phyloP scores from a whole-genome alignment of 1,140 invertebrate species.

The Tyrophagus putrescentiae region DNA sequence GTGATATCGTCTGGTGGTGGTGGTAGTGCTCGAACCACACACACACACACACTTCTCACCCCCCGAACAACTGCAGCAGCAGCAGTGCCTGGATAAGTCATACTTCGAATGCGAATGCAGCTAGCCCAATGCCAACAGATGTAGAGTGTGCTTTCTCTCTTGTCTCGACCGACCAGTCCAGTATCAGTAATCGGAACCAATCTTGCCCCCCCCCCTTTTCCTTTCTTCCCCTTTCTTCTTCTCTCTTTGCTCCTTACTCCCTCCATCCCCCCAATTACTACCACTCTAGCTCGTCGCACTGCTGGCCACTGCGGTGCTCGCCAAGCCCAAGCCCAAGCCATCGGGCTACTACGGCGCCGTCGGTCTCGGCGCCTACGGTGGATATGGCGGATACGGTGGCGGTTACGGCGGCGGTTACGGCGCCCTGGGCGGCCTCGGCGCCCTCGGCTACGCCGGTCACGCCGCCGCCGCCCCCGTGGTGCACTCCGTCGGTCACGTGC shows the following conservation, averaged over 20 bases:
- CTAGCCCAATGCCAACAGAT: no score
- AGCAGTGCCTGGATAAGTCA: no score
- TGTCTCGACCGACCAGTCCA: no score
- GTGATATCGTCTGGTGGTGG: no score
- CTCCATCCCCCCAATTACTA: no score
- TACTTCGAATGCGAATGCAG: no score
- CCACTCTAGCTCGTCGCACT: not conserved
- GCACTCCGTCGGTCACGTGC: not conserved
- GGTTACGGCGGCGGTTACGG: not conserved
- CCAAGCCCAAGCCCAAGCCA: not conserved
- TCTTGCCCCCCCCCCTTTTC: no score
- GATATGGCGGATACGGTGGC: not conserved
- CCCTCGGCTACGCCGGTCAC: not conserved
- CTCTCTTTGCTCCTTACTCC: not conserved
- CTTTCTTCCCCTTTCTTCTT: constrained; percentile 8
- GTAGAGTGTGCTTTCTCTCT: no score
- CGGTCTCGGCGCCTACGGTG: not conserved
- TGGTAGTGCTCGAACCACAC: no score
- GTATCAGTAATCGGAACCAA: no score
- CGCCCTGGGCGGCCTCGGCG: not conserved
- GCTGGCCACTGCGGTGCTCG: not conserved
- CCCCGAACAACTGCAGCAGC: no score
- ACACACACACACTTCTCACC: no score
- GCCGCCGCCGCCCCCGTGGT: not conserved
- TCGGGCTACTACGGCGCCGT: not conserved